Conservation (phyloP, 2,113 vertebrate genomes). For the Cynoglossus semilaevis region DNA sequence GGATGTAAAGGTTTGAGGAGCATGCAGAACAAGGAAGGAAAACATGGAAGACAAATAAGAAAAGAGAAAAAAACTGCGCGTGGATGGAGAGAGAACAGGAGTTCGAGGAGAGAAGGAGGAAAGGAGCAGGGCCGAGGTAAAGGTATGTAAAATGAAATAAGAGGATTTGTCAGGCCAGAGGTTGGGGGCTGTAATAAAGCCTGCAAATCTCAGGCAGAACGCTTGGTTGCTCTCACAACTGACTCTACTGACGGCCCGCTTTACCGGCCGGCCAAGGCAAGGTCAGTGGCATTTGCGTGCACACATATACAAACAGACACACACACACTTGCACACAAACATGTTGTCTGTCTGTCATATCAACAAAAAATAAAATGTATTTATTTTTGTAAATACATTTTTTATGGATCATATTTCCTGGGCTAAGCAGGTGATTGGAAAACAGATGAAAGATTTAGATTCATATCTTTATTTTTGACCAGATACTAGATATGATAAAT, state of each 20-base stretch:
- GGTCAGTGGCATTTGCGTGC: too few relatives aligned
- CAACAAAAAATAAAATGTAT: too few relatives aligned
- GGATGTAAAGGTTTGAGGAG: conserved; percentile 2
- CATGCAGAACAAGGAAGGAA: conserved; percentile 32
- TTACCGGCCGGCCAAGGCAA: conserved; percentile 77
- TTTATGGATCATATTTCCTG: too few relatives aligned
- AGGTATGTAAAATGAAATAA: conserved; percentile 76
- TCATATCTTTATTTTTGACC: too few relatives aligned
- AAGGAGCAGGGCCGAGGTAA: conserved; percentile 53
- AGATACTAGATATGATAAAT: too few relatives aligned
- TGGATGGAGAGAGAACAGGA: background rate
- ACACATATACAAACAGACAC: conserved; percentile 69
- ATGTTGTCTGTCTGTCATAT: conserved; percentile 26
- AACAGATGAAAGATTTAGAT: too few relatives aligned
- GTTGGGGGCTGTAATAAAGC: conserved; percentile 83
- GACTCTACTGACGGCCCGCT: conserved; percentile 76
- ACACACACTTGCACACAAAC: conserved; percentile 44
- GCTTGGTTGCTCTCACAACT: conserved; percentile 77
- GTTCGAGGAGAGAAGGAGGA: conserved; percentile 37
- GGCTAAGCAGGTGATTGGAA: too few relatives aligned
- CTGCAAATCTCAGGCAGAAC: conserved; percentile 82
- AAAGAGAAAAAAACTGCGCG: background rate
- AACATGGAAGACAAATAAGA: conserved; percentile 9
- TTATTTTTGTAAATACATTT: background rate
- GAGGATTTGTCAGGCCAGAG: conserved; percentile 81